A percentile compares a stretch with the other conserved stretches of the same genome.
phyloP scores from a whole-genome alignment of 64 coral and sea anemone species.

The Montipora foliosa region DNA sequence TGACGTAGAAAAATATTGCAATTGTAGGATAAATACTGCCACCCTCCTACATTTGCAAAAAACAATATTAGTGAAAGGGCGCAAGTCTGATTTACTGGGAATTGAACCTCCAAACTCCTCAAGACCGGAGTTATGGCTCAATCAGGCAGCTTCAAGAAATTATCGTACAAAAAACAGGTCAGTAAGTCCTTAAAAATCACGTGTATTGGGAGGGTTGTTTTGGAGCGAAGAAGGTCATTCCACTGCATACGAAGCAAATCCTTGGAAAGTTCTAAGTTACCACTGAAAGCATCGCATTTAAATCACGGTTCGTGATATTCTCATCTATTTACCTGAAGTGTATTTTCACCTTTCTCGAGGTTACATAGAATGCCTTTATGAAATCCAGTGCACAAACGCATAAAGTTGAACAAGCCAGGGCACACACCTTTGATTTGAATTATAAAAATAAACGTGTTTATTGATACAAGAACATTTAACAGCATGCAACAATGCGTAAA shows the following conservation, averaged over 20 bases:
- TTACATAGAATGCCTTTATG: too few relatives aligned
- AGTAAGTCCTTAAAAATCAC: not conserved
- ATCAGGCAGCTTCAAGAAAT: not conserved
- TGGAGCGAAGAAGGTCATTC: not conserved
- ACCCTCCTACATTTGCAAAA: not conserved
- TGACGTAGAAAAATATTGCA: not conserved
- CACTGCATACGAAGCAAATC: not conserved
- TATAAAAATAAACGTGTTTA: too few relatives aligned
- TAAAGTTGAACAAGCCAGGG: too few relatives aligned
- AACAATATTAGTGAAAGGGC: not conserved
- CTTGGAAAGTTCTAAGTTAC: not conserved
- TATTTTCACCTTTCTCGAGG: too few relatives aligned
- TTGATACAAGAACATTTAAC: too few relatives aligned
- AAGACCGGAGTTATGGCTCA: not conserved
- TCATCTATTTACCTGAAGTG: not conserved
- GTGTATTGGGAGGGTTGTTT: not conserved
- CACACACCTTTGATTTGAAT: too few relatives aligned
- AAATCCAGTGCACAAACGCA: too few relatives aligned
- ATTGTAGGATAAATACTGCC: not conserved
- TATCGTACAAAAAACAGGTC: slow-evolving; percentile 1
- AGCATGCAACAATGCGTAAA: too few relatives aligned
- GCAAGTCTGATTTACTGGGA: not conserved
- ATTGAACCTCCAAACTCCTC: not conserved
- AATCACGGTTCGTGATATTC: not conserved
- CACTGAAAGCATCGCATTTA: not conserved